Conservation (phyloP, 2,888 invertebrate species). For the Meta bourneti region DNA sequence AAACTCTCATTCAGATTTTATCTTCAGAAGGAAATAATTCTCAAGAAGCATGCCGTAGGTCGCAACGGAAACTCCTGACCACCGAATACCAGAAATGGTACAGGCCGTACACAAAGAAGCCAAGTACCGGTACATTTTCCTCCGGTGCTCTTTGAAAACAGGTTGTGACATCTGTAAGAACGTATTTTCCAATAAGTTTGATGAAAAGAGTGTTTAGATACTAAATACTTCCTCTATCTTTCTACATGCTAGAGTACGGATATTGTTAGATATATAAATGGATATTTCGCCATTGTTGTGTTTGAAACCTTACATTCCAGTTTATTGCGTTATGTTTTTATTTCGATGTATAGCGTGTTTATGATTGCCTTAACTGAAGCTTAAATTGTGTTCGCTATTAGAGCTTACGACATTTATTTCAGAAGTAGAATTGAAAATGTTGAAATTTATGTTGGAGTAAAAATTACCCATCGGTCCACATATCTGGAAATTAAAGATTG, state of each 20-base stretch:
- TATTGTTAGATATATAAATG: constrained; percentile 73
- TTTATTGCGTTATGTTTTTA: constrained; percentile 23
- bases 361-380: neutral
- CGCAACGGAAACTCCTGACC: constrained; percentile 48
- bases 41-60: neutral
- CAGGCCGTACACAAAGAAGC: constrained; percentile 63
- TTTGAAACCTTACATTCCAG: constrained; percentile 69
- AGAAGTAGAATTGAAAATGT: too few relatives aligned
- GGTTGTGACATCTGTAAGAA: constrained; percentile 72
- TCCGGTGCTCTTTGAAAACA: constrained; percentile 70
- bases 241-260: constrained; percentile 72
- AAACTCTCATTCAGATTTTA: neutral
- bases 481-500: too few relatives aligned
- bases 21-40: neutral
- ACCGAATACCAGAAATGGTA: constrained; percentile 60
- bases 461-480: too few relatives aligned
- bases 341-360: neutral
- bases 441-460: too few relatives aligned
- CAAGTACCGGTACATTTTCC: constrained; percentile 68
- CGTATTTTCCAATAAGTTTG: constrained; percentile 76
- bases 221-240: constrained; percentile 70
- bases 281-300: constrained; percentile 67
- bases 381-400: neutral
- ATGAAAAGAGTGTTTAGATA: constrained; percentile 74
- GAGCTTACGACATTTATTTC: neutral